These are phyloP conservation scores for Zalophus californianus DNA, from an alignment of 2,797 vertebrate genomes.

Conservation along the genomic window DNA sequence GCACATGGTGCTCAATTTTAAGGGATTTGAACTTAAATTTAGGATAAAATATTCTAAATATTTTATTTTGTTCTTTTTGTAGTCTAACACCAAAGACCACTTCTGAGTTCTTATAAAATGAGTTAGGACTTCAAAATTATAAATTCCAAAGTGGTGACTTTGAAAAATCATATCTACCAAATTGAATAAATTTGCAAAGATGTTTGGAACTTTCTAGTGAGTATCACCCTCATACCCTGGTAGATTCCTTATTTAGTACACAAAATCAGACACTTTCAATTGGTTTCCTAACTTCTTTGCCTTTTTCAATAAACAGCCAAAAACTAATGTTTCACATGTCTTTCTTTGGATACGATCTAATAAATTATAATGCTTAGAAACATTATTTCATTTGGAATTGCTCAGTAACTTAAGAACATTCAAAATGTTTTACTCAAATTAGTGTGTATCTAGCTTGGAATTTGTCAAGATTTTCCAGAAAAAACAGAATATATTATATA, in stretches of 20 bases:
- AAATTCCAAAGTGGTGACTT: not conserved
- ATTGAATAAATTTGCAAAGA: not conserved
- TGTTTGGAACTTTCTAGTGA: not conserved
- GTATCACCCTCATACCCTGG: not conserved
- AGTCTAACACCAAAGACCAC: not conserved
- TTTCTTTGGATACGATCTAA: not conserved
- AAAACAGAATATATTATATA: not conserved
- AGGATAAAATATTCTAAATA: not conserved
- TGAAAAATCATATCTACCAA: not conserved
- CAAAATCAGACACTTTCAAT: not conserved
- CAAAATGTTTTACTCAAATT: not conserved
- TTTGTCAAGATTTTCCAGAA: not conserved
- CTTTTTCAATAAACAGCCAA: not conserved
- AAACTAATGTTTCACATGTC: not conserved
- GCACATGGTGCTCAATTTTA: not conserved
- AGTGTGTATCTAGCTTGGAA: not conserved
- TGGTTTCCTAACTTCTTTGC: not conserved
- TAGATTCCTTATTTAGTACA: not conserved
- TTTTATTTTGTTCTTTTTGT: not conserved
- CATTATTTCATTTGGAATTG: not conserved
- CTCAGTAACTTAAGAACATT: constrained; percentile 7
- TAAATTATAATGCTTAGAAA: not conserved
- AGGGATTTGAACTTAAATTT: not conserved
- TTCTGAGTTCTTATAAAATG: not conserved
- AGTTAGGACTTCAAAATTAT: not conserved